Evolutionary conservation across 2,888 invertebrate genomes (phyloP).

Genomic region (Rhimphoctona megacephalus): DNA sequence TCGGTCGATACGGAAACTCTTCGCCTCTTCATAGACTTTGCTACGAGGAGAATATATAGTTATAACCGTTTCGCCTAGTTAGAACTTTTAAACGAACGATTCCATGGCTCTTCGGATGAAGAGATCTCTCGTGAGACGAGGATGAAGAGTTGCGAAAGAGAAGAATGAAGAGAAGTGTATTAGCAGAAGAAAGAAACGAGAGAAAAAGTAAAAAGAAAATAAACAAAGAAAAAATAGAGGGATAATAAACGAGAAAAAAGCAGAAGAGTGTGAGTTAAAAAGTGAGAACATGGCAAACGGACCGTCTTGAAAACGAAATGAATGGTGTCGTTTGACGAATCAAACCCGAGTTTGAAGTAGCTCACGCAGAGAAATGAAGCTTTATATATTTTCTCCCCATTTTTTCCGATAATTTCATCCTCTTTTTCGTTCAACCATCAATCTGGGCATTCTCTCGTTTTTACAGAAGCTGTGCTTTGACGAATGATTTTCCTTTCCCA

Average conservation of each 20-base stretch:
- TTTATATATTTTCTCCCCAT: conserved; percentile 16
- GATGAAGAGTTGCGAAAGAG: conserved; percentile 43
- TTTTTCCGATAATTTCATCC: neutral
- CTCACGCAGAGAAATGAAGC: conserved; percentile 20
- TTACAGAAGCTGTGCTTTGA: neutral
- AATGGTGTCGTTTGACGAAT: conserved; percentile 61
- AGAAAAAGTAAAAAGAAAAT: neutral
- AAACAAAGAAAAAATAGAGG: conserved; percentile 9
- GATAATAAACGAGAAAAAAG: neutral
- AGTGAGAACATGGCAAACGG: conserved; percentile 48
- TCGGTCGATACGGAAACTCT: conserved; percentile 55
- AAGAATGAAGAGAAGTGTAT: conserved; percentile 22
- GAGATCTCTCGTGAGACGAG: conserved; percentile 53
- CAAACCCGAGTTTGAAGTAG: conserved; percentile 26
- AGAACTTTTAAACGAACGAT: conserved; percentile 52
- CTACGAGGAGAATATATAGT: neutral
- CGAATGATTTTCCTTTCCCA: conserved; percentile 21
- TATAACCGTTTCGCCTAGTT: conserved; percentile 9
- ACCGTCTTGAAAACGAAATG: conserved; percentile 53
- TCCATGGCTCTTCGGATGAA: conserved; percentile 65
- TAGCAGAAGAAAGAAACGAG: conserved; percentile 16
- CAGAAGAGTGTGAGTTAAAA: conserved; percentile 1
- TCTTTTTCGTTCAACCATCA: neutral
- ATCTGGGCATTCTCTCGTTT: neutral
- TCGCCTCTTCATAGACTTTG: conserved; percentile 39